Evolutionary conservation across 2,113 vertebrate species (phyloP).

Genomic region (Amazona guildingii): DNA sequence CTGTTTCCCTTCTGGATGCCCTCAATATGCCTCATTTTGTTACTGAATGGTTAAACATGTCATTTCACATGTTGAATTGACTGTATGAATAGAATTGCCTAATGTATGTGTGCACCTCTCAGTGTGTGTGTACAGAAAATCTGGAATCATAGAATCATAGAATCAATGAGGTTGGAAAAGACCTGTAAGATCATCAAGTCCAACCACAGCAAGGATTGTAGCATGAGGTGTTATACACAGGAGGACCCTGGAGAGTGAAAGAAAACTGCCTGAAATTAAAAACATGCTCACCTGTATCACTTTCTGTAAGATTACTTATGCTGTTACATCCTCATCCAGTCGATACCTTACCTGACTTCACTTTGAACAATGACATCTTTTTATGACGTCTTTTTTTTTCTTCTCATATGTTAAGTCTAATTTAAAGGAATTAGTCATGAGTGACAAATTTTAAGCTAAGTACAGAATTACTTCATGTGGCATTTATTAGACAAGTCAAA

Average conservation of each 20-base stretch:
- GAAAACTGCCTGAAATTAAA: background rate
- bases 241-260: background rate
- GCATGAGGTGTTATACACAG: background rate
- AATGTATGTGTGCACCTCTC: background rate
- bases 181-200: background rate
- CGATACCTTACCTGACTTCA: constrained; percentile 8
- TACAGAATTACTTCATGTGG: background rate
- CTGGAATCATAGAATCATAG: background rate
- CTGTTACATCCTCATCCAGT: constrained; percentile 1
- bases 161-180: background rate
- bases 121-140: background rate
- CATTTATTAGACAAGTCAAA: constrained; percentile 23
- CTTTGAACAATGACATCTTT: background rate
- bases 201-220: background rate
- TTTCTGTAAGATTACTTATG: background rate
- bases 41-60: background rate
- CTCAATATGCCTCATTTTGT: background rate
- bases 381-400: background rate
- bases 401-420: constrained; percentile 20
- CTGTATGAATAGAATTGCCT: background rate
- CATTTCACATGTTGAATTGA: background rate
- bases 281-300: background rate
- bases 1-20: background rate
- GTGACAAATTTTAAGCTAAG: constrained; percentile 25
- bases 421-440: constrained; percentile 58